These are phyloP conservation scores for Patella depressa DNA, from an alignment of 2,888 invertebrate genomes.

Conservation along the genomic window DNA sequence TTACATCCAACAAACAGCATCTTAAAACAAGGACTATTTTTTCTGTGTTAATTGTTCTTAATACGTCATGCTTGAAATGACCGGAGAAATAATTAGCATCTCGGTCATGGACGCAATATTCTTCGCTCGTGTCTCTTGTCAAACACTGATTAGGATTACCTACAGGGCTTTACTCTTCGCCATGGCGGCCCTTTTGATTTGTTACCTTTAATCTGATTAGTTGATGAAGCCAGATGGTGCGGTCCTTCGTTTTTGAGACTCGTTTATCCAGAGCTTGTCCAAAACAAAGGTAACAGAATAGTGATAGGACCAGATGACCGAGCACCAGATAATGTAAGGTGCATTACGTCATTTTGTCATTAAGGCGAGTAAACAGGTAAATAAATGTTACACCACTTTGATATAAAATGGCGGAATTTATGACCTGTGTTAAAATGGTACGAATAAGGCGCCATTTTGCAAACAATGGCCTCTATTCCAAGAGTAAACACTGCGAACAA, in stretches of 20 bases:
- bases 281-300: no score
- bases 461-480: not conserved
- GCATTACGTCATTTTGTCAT: not conserved
- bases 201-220: not conserved
- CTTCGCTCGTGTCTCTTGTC: not conserved
- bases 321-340: not conserved
- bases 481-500: slow-evolving; percentile 2
- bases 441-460: not conserved
- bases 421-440: not conserved
- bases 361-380: slow-evolving; percentile 5
- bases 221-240: not conserved
- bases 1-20: no score
- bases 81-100: no score
- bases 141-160: slow-evolving; percentile 9
- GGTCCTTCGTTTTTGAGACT: not conserved
- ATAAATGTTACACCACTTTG: slow-evolving; percentile 2
- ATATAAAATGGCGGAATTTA: not conserved
- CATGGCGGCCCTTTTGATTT: slow-evolving; percentile 2
- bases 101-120: not conserved
- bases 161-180: not conserved
- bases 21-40: no score
- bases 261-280: not conserved
- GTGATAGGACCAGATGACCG: no score
- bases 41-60: no score
- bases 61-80: no score